Evolutionary conservation across 2,888 invertebrate species (phyloP).

Genomic region (Tachina fera): DNA sequence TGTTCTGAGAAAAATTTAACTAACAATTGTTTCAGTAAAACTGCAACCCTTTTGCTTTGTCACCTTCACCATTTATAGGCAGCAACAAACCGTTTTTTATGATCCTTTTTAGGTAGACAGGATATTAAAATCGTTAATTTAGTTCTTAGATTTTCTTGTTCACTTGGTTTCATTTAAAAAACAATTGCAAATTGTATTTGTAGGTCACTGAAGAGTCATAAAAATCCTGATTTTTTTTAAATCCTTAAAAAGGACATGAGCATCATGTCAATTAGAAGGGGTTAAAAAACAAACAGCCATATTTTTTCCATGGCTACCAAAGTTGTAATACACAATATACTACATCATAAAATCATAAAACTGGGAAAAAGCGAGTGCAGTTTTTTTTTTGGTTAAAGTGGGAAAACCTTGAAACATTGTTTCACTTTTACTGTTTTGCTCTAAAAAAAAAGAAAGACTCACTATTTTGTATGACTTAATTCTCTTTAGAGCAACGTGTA

Average conservation of each 20-base stretch:
- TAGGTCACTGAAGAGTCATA: slow-evolving; percentile 68
- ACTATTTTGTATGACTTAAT: background rate
- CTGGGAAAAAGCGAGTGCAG: background rate
- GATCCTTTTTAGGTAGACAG: slow-evolving; percentile 44
- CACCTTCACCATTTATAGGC: background rate
- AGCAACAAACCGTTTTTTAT: slow-evolving; percentile 50
- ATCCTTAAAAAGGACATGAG: slow-evolving; percentile 26
- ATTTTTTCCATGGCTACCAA: slow-evolving; percentile 42
- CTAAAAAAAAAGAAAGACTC: slow-evolving; percentile 30
- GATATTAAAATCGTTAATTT: slow-evolving; percentile 63
- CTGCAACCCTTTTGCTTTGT: slow-evolving; percentile 33
- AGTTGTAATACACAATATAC: background rate
- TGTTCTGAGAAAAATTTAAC: slow-evolving; percentile 39
- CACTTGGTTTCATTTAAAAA: slow-evolving; percentile 69
- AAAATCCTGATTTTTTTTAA: slow-evolving; percentile 37
- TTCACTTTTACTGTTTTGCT: slow-evolving; percentile 30
- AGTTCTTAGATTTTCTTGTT: slow-evolving; percentile 49
- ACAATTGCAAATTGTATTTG: slow-evolving; percentile 74
- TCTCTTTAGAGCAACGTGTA: background rate
- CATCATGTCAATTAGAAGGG: slow-evolving; percentile 58
- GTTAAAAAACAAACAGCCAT: slow-evolving; percentile 50
- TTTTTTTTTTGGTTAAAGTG: slow-evolving; percentile 7
- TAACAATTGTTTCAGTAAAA: background rate
- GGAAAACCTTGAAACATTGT: slow-evolving; percentile 1
- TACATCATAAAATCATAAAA: slow-evolving; percentile 71